Conservation (phyloP, 2,888 invertebrate genomes). For the Acrobasis repandana region DNA sequence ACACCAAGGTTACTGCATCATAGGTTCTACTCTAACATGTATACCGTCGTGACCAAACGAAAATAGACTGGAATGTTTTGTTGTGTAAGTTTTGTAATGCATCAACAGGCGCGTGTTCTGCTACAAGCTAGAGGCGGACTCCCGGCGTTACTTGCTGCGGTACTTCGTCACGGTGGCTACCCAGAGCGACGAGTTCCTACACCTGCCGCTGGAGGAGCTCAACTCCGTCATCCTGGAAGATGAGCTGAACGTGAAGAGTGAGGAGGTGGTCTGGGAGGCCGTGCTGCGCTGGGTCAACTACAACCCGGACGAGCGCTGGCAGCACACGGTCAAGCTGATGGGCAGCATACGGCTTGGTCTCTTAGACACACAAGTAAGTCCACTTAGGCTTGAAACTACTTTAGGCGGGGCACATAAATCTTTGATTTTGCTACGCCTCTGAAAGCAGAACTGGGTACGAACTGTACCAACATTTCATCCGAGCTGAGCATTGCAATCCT, state of each 20-base stretch:
- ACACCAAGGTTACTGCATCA: too few species aligned
- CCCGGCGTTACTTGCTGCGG: conserved; percentile 87
- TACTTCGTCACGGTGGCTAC: conserved; percentile 89
- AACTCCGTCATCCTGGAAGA: conserved; percentile 90
- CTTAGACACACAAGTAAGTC: conserved; percentile 87
- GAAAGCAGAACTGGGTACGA: too few species aligned
- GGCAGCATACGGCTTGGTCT: conserved; percentile 91
- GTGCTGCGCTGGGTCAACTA: conserved; percentile 94
- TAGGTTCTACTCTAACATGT: neutral
- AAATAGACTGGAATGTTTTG: conserved; percentile 2
- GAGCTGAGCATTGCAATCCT: too few species aligned
- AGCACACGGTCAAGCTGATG: conserved; percentile 90
- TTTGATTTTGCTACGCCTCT: too few species aligned
- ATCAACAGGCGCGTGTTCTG: conserved; percentile 86
- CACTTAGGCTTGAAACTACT: neutral
- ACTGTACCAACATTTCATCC: too few species aligned
- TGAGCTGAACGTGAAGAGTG: conserved; percentile 93
- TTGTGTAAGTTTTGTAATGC: conserved; percentile 12
- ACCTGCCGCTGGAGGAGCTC: conserved; percentile 88
- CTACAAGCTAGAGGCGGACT: conserved; percentile 86
- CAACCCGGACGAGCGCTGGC: conserved; percentile 87
- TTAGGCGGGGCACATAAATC: neutral
- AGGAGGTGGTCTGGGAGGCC: conserved; percentile 93
- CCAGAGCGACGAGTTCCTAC: conserved; percentile 89
- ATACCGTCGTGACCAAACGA: neutral